Conservation (phyloP, 2,797 vertebrate genomes). For the Centroberyx gerrardi region DNA sequence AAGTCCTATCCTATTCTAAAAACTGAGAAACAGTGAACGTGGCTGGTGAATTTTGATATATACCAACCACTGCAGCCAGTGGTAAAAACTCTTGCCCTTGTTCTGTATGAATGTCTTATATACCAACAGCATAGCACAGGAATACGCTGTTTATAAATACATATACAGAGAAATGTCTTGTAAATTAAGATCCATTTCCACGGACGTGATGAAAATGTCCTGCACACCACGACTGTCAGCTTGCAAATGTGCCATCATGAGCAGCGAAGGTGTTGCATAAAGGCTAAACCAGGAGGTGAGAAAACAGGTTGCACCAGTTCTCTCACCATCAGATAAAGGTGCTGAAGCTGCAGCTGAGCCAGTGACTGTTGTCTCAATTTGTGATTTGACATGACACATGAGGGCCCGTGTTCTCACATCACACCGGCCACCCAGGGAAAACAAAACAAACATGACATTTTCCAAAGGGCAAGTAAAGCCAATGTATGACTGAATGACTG, state of each 20-base stretch:
- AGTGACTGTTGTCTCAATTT: conserved; percentile 8
- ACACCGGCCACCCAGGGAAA: neutral
- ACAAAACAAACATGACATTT: neutral
- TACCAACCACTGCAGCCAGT: no score
- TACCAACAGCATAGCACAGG: neutral
- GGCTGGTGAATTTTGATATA: no score
- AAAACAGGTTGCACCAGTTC: conserved; percentile 74
- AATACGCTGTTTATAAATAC: neutral
- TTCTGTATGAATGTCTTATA: neutral
- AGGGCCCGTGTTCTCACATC: neutral
- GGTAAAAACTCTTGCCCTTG: neutral
- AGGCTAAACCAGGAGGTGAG: conserved; percentile 34
- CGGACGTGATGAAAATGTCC: conserved; percentile 19
- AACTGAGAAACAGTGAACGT: no score
- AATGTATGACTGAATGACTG: neutral
- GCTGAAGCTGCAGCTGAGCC: conserved; percentile 27
- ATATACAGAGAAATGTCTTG: conserved; percentile 10
- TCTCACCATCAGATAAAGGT: conserved; percentile 53
- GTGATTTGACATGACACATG: conserved; percentile 37
- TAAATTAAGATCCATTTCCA: conserved; percentile 13
- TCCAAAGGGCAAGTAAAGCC: neutral
- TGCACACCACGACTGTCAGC: neutral
- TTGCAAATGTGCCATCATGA: conserved; percentile 22
- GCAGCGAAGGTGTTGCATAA: conserved; percentile 30
- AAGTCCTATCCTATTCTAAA: neutral